Percentiles rank a stretch among this genome's conserved stretches.
These are phyloP conservation scores for Endomychus coccineus DNA, from an alignment of 2,888 invertebrate species.

Conservation along the genomic window DNA sequence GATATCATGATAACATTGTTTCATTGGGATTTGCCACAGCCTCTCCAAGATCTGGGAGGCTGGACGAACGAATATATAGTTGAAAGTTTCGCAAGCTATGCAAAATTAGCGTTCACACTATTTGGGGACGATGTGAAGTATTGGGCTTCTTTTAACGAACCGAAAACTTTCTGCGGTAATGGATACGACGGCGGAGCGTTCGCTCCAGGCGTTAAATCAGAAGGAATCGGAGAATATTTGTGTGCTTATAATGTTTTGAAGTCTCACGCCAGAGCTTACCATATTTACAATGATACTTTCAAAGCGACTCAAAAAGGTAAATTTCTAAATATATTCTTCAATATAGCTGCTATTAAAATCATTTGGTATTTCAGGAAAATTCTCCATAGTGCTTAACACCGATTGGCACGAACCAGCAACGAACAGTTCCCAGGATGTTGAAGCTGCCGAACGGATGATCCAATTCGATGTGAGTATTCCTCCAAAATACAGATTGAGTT, in stretches of 20 bases:
- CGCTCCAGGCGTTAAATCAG: slow-evolving; percentile 18
- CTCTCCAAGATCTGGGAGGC: not conserved
- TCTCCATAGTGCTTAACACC: slow-evolving; percentile 50
- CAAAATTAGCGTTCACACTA: slow-evolving; percentile 22
- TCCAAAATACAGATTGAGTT: not conserved
- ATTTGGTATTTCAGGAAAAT: slow-evolving; percentile 41
- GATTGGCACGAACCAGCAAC: slow-evolving; percentile 48
- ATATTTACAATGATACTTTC: slow-evolving; percentile 41
- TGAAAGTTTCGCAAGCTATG: slow-evolving; percentile 25
- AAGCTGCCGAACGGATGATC: slow-evolving; percentile 47
- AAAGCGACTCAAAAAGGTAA: slow-evolving; percentile 8
- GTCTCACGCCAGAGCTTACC: slow-evolving; percentile 45
- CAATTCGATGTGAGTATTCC: slow-evolving; percentile 47
- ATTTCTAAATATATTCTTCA: not conserved
- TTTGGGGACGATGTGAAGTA: slow-evolving; percentile 28
- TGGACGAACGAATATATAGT: slow-evolving; percentile 20
- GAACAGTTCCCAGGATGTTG: slow-evolving; percentile 42
- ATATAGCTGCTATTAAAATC: not conserved
- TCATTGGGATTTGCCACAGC: slow-evolving; percentile 49
- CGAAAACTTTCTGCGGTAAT: slow-evolving; percentile 19
- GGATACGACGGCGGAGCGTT: slow-evolving; percentile 19
- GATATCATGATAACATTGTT: slow-evolving; percentile 53
- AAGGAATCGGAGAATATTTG: no score
- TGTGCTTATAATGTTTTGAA: slow-evolving; percentile 46
- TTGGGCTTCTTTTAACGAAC: slow-evolving; percentile 30